These are phyloP conservation scores for Ommatoiulus sabulosus DNA, from an alignment of 2,888 invertebrate species.

Conservation along the genomic window DNA sequence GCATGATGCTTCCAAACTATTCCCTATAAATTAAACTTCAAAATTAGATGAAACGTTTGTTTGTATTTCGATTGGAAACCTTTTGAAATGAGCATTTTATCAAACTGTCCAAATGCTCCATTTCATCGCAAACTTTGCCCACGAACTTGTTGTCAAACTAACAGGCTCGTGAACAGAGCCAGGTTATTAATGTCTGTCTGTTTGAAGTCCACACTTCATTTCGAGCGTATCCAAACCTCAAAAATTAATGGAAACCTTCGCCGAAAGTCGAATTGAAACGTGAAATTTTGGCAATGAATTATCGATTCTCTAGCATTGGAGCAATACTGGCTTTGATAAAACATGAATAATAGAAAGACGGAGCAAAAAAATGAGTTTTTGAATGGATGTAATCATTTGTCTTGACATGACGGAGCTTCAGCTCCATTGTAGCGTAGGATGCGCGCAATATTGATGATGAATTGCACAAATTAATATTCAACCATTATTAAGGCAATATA, in stretches of 20 bases:
- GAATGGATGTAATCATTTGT: constrained; percentile 21
- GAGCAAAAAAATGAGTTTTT: constrained; percentile 5
- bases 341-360: constrained; percentile 8
- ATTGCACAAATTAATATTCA: constrained; percentile 43
- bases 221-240: background rate
- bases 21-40: no score
- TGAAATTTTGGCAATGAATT: constrained; percentile 30
- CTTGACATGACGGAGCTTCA: constrained; percentile 14
- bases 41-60: no score
- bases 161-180: no score
- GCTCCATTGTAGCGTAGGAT: constrained; percentile 28
- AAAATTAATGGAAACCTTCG: constrained; percentile 23
- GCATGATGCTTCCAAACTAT: no score
- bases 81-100: no score
- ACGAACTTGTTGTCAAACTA: no score
- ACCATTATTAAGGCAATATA: constrained; percentile 36
- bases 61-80: no score
- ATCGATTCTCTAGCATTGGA: background rate
- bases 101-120: no score
- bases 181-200: background rate
- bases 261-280: constrained; percentile 30
- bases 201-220: constrained; percentile 33
- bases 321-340: background rate
- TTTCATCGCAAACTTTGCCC: no score
- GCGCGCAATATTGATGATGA: constrained; percentile 31